Conservation (phyloP, 2,888 invertebrate genomes). For the Leucozona laternaria region DNA sequence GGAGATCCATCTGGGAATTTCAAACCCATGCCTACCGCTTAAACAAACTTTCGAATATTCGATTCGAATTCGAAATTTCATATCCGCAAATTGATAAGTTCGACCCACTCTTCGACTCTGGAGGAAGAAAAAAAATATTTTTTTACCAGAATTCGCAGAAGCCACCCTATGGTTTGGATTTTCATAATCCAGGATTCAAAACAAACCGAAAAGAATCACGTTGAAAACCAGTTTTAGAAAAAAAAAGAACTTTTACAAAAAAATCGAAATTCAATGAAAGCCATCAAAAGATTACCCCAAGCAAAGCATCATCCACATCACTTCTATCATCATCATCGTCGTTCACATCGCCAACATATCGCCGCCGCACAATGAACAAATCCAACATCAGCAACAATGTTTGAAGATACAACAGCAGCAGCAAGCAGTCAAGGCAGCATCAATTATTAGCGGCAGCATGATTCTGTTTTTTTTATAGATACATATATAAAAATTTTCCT, state of each 20-base stretch:
- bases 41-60: no score
- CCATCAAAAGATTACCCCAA: constrained; percentile 70
- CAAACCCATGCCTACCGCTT: no score
- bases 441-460: constrained; percentile 48
- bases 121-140: no score
- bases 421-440: constrained; percentile 41
- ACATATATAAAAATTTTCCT: not conserved
- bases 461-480: not conserved
- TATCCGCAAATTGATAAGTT: no score
- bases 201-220: not conserved
- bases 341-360: constrained; percentile 32
- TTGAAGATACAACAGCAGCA: constrained; percentile 12
- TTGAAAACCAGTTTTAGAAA: constrained; percentile 1
- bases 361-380: constrained; percentile 7
- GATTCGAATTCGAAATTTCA: no score
- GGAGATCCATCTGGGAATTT: no score
- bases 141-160: not conserved
- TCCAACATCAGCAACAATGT: constrained; percentile 28
- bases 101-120: no score
- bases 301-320: constrained; percentile 68
- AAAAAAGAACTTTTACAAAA: not conserved
- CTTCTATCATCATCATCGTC: constrained; percentile 42
- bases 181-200: constrained; percentile 6
- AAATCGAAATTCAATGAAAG: constrained; percentile 35
- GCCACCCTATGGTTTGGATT: not conserved